Evolutionary conservation across 2,797 vertebrate genomes (phyloP), one percentile per base, ranked within the genome.

Genomic region (Bryconaethiops microstoma): DNA sequence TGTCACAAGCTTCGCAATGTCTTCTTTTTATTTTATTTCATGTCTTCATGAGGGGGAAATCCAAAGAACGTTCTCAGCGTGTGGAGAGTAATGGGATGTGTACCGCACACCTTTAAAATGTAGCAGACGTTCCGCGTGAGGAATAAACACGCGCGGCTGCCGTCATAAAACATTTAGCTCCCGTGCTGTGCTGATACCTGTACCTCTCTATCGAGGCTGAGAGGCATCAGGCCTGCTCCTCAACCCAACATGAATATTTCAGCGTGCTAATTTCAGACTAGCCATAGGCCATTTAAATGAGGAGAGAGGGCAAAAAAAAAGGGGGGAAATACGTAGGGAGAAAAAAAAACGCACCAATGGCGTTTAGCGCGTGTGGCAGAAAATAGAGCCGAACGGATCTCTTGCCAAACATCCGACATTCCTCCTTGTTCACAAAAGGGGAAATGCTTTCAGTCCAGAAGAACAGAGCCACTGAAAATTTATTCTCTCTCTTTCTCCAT

Each of bases 181-280:
- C 29, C 68, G 21, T 63, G 52, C 68, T 19, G 73, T 71, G 87
- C 78, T 86, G 83, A 62, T 88, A 89, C 85, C 88, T 88, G 87
- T 83, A 88, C 81, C 25, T 59, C 79, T 83, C 86, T 82, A 88
- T 68, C 0, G 80, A 88, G 86, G 78, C 87, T 82, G 76, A 81
- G 81, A 73, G 81, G 76, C 68, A 40, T 13, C 64, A 40, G 25
- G 79, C 82, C 86, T 83, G 52, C 50, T 75, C 59, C 81, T 75
- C 84, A 87, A 87, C 83, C 81, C 35, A 1, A 57, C 85, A 88
- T 92, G 89, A 90, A 93, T 93, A 92, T 92, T 91, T 92, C 79
- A 92, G 45, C 79, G 90, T 86, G 82, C 89, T 91, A 89, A 92
- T 91, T 91, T 85, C 73, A 63, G 85, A 40, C 48, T 89, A 88